Evolutionary conservation across 2,113 vertebrate species (phyloP), one percentile per base, ranked within the genome.

Genomic region (Protobothrops mucrosquamatus): DNA sequence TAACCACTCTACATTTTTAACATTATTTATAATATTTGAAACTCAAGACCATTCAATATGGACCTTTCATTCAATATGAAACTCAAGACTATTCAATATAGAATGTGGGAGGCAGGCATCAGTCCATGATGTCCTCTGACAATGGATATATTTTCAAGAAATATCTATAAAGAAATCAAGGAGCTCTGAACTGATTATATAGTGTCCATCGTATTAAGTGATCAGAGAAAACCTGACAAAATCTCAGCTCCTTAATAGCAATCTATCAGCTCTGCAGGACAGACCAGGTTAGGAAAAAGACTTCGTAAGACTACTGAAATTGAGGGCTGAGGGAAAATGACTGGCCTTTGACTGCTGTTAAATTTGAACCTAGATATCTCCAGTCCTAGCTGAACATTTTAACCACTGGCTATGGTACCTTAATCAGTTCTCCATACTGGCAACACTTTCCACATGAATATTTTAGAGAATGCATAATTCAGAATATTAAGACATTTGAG

Each of bases 401-500:
- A 39, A 81, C 34, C 18, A 81, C 6, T 39, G 69, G n/a, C 34
- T 81, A 20, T 81, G 18, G 14, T 9, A 39, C 39, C n/a, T 15
- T 69, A 69, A n/a, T 29, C 26, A 64, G 11, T 64, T 64, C 61
- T n/a, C 61, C 4, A 69, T 69, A 69, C 26, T 69, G 61, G 61
- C 61, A 69, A 2, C 69, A 51, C 85, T 11, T 74, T 56, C 34
- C 88, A 55, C 20, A 46, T 22, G 26, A 52, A 93, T 88, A 93
- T 93, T 88, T 59, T 86, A 74, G 15, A 59, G 59, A 74, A 88
- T 91, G 54, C 52, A 88, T 93, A 93, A 88, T 87, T 91, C 39
- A 93, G 24, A 74, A 59, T 74, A 91, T 55, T 22, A 87, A 59
- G 90, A 87, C 87, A 26, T 52, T 86, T n/a, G 51, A 87, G 20